Evolutionary conservation across 2,797 vertebrate genomes (phyloP).

Genomic region (Catostomus latipinnis): DNA sequence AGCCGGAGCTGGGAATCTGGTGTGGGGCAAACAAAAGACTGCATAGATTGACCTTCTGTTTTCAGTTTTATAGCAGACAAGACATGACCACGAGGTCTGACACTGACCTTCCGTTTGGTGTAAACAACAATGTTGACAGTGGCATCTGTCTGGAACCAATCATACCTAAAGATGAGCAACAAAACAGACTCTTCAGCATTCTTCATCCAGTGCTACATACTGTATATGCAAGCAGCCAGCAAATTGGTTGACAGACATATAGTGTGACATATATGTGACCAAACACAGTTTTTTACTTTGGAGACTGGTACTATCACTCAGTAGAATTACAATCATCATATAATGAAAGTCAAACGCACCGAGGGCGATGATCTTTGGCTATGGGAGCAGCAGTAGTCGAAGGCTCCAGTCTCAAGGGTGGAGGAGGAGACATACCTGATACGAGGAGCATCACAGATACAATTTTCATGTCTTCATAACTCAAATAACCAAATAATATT

Average conservation of each 20-base stretch:
- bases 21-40: background rate
- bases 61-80: background rate
- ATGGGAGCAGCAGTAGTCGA: slow-evolving; percentile 53
- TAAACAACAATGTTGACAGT: slow-evolving; percentile 88
- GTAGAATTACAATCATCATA: no score
- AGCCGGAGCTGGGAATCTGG: slow-evolving; percentile 84
- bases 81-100: background rate
- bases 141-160: slow-evolving; percentile 95
- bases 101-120: slow-evolving; percentile 88
- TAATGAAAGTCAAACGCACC: slow-evolving; percentile 62
- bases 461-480: background rate
- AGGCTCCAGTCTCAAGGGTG: slow-evolving; percentile 36
- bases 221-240: no score
- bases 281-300: no score
- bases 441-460: slow-evolving; percentile 23
- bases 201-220: no score
- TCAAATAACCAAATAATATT: background rate
- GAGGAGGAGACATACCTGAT: slow-evolving; percentile 65
- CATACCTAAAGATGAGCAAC: slow-evolving; percentile 79
- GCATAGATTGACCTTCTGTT: background rate
- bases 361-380: slow-evolving; percentile 73
- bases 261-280: no score
- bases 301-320: no score
- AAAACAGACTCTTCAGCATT: background rate
- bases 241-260: no score